Conservation (phyloP, 2,888 invertebrate genomes). For the Gandaritis pyraliata region DNA sequence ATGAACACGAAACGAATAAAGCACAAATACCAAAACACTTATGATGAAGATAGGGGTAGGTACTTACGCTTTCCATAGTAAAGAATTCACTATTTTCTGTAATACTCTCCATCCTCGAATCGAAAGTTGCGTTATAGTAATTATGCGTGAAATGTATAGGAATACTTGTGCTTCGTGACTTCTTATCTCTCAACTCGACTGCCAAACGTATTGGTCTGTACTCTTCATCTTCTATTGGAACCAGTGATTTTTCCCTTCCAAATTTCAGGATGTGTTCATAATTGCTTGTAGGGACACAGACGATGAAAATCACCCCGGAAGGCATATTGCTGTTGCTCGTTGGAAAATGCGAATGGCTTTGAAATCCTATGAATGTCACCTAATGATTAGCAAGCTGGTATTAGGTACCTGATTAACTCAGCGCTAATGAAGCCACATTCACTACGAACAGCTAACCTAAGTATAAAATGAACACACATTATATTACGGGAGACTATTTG, state of each 20-base stretch:
- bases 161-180: conserved; percentile 58
- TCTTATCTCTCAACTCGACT: conserved; percentile 72
- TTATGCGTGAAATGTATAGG: conserved; percentile 72
- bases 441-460: neutral
- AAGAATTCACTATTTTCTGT: conserved; percentile 81
- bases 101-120: conserved; percentile 66
- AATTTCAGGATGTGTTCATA: conserved; percentile 86
- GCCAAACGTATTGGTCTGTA: conserved; percentile 63
- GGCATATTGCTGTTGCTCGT: conserved; percentile 69
- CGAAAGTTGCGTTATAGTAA: conserved; percentile 69
- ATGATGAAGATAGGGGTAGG: neutral
- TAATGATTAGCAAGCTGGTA: conserved; percentile 44
- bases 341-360: conserved; percentile 26
- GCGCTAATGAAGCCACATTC: conserved; percentile 34
- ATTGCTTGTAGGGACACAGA: conserved; percentile 88
- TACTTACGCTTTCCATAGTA: conserved; percentile 87
- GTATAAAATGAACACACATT: too few species aligned
- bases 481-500: too few species aligned
- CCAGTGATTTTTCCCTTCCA: conserved; percentile 71
- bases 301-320: conserved; percentile 87
- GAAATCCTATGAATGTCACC: conserved; percentile 37
- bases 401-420: conserved; percentile 55
- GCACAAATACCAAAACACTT: too few species aligned
- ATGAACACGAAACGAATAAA: neutral
- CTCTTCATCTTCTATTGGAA: conserved; percentile 51